Percentiles rank a stretch among this genome's conserved stretches.
phyloP scores from a whole-genome alignment of 2,888 invertebrate species.

The Troglohyphantes excavatus region DNA sequence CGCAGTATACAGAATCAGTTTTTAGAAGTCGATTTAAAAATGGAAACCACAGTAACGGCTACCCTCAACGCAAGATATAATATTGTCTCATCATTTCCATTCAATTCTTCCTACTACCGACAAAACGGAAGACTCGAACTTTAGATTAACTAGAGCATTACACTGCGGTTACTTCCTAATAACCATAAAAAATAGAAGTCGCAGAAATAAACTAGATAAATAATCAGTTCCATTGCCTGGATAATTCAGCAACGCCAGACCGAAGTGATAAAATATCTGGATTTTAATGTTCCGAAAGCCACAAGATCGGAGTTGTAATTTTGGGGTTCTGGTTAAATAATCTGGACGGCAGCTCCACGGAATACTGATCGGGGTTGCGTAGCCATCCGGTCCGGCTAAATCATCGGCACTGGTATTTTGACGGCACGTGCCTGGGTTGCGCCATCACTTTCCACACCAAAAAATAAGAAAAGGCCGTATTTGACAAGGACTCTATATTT shows the following conservation, averaged over 20 bases:
- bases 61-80: no score
- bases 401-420: neutral
- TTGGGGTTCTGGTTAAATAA: conserved; percentile 6
- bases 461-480: neutral
- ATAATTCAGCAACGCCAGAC: neutral
- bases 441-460: neutral
- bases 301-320: neutral
- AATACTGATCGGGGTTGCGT: conserved; percentile 23
- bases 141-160: no score
- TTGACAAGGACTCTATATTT: neutral
- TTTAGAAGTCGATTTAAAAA: no score
- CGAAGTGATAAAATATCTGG: neutral
- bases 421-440: conserved; percentile 24
- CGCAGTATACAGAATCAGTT: no score
- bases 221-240: neutral
- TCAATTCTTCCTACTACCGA: no score
- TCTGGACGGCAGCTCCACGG: neutral
- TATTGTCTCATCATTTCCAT: no score
- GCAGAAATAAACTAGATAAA: neutral
- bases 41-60: no score
- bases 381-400: conserved; percentile 19
- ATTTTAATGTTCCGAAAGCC: neutral
- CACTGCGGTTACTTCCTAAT: neutral
- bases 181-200: neutral
- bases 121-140: no score